Conservation (phyloP, 2,113 vertebrate species). For the Dryoscopus gambensis region DNA sequence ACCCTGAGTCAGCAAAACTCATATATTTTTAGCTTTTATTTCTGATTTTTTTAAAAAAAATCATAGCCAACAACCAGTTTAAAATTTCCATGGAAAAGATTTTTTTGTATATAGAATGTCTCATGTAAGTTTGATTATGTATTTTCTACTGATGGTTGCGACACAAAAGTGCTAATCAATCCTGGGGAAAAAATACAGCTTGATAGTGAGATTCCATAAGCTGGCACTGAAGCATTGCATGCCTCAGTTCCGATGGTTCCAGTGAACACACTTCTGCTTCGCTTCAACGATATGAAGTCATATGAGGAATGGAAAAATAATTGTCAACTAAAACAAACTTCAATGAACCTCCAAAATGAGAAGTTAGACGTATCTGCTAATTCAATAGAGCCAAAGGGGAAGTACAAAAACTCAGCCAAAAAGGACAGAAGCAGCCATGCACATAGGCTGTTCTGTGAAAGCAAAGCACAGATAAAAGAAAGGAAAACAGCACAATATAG, state of each 20-base stretch:
- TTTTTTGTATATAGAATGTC: background rate
- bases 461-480: background rate
- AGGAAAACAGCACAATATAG: background rate
- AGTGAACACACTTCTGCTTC: background rate
- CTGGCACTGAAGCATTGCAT: background rate
- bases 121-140: background rate
- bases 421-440: background rate
- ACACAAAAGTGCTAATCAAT: background rate
- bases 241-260: background rate
- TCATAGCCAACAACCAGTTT: background rate
- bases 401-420: background rate
- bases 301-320: conserved; percentile 30
- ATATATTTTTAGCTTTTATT: background rate
- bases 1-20: background rate
- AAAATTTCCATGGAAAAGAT: background rate
- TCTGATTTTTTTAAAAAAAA: background rate
- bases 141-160: background rate
- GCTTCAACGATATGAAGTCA: background rate
- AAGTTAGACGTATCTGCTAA: background rate
- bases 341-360: background rate
- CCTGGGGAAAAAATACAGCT: background rate
- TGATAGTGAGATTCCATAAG: background rate
- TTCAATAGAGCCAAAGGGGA: background rate
- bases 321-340: background rate
- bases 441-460: background rate